Evolutionary conservation across 2,888 invertebrate genomes (phyloP).

Genomic region (Azorinus chamasolen): DNA sequence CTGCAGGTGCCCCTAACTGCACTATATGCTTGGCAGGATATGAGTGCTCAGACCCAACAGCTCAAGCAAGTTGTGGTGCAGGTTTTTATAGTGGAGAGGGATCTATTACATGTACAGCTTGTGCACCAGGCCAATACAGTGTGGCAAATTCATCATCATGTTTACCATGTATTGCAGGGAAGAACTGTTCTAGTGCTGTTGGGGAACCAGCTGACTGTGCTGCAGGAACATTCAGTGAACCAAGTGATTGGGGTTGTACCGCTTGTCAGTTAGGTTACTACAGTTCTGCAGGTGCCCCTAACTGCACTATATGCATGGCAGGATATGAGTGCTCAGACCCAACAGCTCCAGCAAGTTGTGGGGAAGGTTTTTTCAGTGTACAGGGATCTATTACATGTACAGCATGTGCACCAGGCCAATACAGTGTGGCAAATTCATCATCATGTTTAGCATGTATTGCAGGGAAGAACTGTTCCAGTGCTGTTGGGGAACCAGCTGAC

Average conservation of each 20-base stretch:
- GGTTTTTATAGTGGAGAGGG: slow-evolving; percentile 80
- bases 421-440: slow-evolving; percentile 21
- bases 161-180: slow-evolving; percentile 63
- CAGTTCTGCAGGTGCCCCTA: slow-evolving; percentile 37
- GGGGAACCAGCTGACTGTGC: slow-evolving; percentile 40
- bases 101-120: slow-evolving; percentile 73
- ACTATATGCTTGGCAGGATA: slow-evolving; percentile 75
- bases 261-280: slow-evolving; percentile 48
- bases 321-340: slow-evolving; percentile 75
- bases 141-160: slow-evolving; percentile 29
- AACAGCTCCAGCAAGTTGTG: slow-evolving; percentile 64
- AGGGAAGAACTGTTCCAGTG: slow-evolving; percentile 8
- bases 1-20: slow-evolving; percentile 71
- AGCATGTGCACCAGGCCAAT: slow-evolving; percentile 73
- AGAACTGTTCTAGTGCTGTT: slow-evolving; percentile 26
- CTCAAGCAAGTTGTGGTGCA: slow-evolving; percentile 65
- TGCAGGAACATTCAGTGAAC: slow-evolving; percentile 51
- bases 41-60: slow-evolving; percentile 70
- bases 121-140: slow-evolving; percentile 73
- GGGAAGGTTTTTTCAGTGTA: slow-evolving; percentile 70
- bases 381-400: slow-evolving; percentile 68
- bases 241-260: slow-evolving; percentile 35
- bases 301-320: slow-evolving; percentile 78
- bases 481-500: slow-evolving; percentile 6
- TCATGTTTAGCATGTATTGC: slow-evolving; percentile 28